Evolutionary conservation across 2,888 invertebrate species (phyloP).

Genomic region (Alloplasta piceator): DNA sequence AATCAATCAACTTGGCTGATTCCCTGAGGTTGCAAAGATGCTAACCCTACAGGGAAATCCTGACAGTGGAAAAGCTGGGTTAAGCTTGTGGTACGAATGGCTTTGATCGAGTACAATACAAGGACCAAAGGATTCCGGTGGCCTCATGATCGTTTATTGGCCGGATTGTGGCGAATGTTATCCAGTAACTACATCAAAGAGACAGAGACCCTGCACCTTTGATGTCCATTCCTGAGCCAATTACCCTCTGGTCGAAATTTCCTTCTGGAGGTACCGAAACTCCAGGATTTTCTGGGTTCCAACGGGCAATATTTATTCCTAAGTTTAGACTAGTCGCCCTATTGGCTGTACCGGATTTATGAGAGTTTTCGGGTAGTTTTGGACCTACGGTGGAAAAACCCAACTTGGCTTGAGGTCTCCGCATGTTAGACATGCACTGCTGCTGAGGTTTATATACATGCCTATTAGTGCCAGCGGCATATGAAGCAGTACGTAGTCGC

Average conservation of each 20-base stretch:
- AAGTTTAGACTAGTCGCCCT: constrained; percentile 6
- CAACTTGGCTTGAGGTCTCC: constrained; percentile 4
- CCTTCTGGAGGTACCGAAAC: neutral
- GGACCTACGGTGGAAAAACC: neutral
- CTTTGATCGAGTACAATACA: no score
- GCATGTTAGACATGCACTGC: constrained; percentile 15
- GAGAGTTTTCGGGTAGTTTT: constrained; percentile 15
- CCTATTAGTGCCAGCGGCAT: constrained; percentile 60
- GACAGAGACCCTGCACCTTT: neutral
- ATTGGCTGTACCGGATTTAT: constrained; percentile 46
- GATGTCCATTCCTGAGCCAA: neutral
- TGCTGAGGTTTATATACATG: constrained; percentile 33
- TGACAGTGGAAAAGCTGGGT: no score
- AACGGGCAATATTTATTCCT: constrained; percentile 8
- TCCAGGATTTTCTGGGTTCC: constrained; percentile 1
- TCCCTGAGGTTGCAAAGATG: no score
- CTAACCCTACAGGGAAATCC: no score
- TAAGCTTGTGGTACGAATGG: no score
- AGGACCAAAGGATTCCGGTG: no score
- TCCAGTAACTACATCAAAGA: neutral
- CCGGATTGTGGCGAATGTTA: no score
- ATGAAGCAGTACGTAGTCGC: constrained; percentile 52
- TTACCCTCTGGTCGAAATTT: neutral
- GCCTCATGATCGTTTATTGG: no score
- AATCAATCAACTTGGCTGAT: no score